Evolutionary conservation across 2,113 vertebrate species (phyloP).

Genomic region (Syrrhaptes paradoxus): DNA sequence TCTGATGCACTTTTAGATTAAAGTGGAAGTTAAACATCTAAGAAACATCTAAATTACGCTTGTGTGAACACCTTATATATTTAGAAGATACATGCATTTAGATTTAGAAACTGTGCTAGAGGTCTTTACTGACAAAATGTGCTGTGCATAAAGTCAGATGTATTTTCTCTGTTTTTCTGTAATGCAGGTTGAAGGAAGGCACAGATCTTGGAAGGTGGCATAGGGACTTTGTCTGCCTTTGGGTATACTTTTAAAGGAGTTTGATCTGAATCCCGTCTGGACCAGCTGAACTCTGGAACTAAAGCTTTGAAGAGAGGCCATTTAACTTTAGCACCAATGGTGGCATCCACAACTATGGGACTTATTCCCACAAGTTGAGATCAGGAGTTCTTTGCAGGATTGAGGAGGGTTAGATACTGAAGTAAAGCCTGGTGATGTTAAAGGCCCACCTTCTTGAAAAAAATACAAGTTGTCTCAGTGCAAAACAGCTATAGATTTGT

Average conservation of each 20-base stretch:
- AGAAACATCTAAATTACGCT: not conserved
- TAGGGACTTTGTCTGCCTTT: not conserved
- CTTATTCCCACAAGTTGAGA: not conserved
- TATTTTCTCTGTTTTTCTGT: not conserved
- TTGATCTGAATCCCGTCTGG: not conserved
- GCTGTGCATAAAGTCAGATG: rapidly evolving
- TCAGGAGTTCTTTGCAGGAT: not conserved
- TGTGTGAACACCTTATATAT: not conserved
- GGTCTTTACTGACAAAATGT: not conserved
- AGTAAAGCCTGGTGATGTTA: not conserved
- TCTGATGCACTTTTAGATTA: not conserved
- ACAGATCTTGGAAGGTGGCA: not conserved
- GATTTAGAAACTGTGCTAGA: not conserved
- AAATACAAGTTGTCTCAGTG: not conserved
- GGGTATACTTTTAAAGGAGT: not conserved
- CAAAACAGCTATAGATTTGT: not conserved
- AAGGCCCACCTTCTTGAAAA: not conserved
- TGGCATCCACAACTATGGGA: not conserved
- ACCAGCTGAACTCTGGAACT: not conserved
- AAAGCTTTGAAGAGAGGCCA: not conserved
- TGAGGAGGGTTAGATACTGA: not conserved
- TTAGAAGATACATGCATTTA: not conserved
- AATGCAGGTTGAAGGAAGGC: not conserved
- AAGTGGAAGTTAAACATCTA: not conserved
- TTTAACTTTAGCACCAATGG: not conserved